Conservation (phyloP, 2,113 vertebrate species). For the Sander lucioperca region DNA sequence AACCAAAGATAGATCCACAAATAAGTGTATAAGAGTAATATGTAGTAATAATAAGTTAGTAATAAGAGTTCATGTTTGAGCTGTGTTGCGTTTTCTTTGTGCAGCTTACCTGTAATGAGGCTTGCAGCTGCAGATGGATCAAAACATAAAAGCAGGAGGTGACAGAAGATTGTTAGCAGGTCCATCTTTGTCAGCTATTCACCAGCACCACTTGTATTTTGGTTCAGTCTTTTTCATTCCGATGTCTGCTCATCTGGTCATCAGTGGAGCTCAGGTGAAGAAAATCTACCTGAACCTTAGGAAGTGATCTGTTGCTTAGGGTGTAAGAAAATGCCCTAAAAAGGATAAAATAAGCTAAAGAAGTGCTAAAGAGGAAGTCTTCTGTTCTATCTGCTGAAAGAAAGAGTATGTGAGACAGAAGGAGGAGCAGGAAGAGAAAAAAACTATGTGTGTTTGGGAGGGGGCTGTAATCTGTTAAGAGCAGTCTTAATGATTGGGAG, state of each 20-base stretch:
- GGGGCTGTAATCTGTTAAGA: slow-evolving; percentile 81
- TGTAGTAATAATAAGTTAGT: no score
- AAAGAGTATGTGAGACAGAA: slow-evolving; percentile 44
- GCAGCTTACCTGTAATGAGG: slow-evolving; percentile 76
- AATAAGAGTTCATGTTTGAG: background rate
- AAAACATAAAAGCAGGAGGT: slow-evolving; percentile 69
- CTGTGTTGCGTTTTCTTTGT: background rate
- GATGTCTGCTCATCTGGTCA: slow-evolving; percentile 26
- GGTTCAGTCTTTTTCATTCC: slow-evolving; percentile 55
- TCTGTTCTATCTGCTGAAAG: slow-evolving; percentile 19
- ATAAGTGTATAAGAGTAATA: no score
- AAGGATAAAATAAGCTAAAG: slow-evolving; percentile 19
- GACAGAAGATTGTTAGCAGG: slow-evolving; percentile 38
- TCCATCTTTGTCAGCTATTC: slow-evolving; percentile 62
- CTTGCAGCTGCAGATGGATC: slow-evolving; percentile 66
- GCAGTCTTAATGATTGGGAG: slow-evolving; percentile 82
- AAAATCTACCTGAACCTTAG: background rate
- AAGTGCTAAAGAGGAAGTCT: slow-evolving; percentile 3
- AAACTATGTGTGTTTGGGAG: slow-evolving; percentile 64
- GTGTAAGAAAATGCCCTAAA: background rate
- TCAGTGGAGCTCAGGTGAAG: background rate
- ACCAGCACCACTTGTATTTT: slow-evolving; percentile 19
- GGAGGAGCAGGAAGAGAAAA: slow-evolving; percentile 61
- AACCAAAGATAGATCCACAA: slow-evolving; percentile 45
- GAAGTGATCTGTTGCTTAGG: background rate